Conservation (phyloP, 2,888 invertebrate genomes). For the Caenorhabditis wallacei region DNA sequence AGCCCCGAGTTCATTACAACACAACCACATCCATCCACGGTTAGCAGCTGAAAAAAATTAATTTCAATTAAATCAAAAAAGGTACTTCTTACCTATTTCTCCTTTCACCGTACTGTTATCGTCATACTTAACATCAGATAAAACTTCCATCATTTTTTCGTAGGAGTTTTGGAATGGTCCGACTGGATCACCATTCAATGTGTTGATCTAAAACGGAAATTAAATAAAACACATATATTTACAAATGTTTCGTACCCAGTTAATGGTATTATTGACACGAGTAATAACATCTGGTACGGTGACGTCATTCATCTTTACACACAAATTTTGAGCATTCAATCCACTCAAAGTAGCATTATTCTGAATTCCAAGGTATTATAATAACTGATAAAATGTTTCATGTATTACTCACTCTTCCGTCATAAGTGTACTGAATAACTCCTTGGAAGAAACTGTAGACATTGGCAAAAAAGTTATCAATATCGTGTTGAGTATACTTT, state of each 20-base stretch:
- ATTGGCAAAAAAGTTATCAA: conserved; percentile 77
- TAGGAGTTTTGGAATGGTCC: conserved; percentile 69
- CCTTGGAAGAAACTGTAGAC: conserved; percentile 72
- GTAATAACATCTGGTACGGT: conserved; percentile 56
- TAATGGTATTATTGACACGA: conserved; percentile 67
- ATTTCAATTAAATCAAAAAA: too few species aligned
- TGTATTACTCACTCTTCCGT: conserved; percentile 69
- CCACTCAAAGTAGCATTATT: conserved; percentile 61
- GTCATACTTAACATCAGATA: conserved; percentile 49
- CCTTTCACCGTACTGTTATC: conserved; percentile 51
- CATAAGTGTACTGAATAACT: conserved; percentile 74
- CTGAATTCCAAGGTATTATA: conserved; percentile 37
- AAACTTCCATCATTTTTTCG: conserved; percentile 59
- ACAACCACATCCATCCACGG: conserved; percentile 78
- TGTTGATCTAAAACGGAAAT: conserved; percentile 50
- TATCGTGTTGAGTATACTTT: conserved; percentile 68
- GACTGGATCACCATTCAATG: conserved; percentile 53
- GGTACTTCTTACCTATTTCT: conserved; percentile 38
- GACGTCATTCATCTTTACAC: conserved; percentile 65
- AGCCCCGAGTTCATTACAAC: conserved; percentile 78
- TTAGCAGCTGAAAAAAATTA: conserved; percentile 58
- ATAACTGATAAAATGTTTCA: not conserved
- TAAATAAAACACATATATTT: not conserved
- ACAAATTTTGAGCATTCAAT: conserved; percentile 62
- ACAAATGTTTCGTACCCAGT: conserved; percentile 65